These are phyloP conservation scores for Notarius lentiginosus DNA, from an alignment of 2,113 vertebrate genomes.

Conservation along the genomic window DNA sequence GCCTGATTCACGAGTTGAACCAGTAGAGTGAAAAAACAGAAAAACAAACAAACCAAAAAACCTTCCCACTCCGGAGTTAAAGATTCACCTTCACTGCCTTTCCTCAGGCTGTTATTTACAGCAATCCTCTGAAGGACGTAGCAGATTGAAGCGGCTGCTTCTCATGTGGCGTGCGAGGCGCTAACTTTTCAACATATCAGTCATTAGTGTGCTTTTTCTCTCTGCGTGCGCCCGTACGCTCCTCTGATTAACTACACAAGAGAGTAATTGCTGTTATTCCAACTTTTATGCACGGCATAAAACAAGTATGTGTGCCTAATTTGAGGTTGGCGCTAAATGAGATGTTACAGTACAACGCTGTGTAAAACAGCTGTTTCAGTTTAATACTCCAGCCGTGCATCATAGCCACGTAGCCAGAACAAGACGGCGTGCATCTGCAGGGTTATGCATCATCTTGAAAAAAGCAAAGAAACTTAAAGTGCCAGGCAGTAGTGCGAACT, in stretches of 20 bases:
- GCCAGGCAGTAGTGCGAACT: background rate
- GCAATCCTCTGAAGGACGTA: background rate
- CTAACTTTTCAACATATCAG: constrained; percentile 22
- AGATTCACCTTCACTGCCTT: background rate
- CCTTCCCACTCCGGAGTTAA: background rate
- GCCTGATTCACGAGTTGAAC: background rate
- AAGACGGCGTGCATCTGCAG: constrained; percentile 9
- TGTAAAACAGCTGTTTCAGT: constrained; percentile 42
- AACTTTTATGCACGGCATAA: constrained; percentile 31
- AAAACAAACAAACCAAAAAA: background rate
- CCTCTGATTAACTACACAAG: constrained; percentile 35
- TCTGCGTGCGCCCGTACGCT: background rate
- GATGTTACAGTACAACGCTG: constrained; percentile 30
- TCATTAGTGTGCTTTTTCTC: constrained; percentile 15
- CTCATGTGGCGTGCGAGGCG: background rate
- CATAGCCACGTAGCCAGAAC: constrained; percentile 5
- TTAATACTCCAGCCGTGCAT: constrained; percentile 29
- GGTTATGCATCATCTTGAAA: background rate
- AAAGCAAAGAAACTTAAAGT: background rate
- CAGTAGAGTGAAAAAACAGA: background rate
- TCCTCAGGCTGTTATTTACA: background rate
- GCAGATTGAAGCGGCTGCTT: background rate
- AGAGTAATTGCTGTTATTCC: constrained; percentile 40
- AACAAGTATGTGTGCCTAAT: constrained; percentile 37
- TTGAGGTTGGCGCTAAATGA: constrained; percentile 43